Percentiles rank a stretch among this genome's conserved stretches.
Conservation (phyloP, 2,113 vertebrate genomes). For the Gobio gobio region DNA sequence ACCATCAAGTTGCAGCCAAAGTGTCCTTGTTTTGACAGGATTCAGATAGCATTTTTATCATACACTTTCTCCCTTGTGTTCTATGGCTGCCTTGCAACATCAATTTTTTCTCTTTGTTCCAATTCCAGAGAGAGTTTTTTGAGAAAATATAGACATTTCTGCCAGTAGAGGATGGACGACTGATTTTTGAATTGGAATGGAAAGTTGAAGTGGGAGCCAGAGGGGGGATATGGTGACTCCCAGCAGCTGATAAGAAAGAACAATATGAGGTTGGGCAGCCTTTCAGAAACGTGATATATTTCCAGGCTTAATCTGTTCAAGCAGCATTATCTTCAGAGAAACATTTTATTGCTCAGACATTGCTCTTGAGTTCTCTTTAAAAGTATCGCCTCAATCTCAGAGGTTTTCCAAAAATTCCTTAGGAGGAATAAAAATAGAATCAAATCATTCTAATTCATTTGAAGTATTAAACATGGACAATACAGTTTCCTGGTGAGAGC, state of each 20-base stretch:
- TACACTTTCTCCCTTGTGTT: neutral
- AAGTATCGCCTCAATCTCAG: too few species aligned
- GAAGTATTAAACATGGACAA: slow-evolving; percentile 7
- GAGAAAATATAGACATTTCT: neutral
- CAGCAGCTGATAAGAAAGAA: slow-evolving; percentile 25
- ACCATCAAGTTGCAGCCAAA: neutral
- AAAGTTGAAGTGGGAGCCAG: slow-evolving; percentile 20
- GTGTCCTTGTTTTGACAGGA: slow-evolving; percentile 13
- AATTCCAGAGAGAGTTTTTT: neutral
- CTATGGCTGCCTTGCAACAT: neutral
- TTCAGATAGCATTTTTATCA: neutral
- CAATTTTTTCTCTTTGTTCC: neutral
- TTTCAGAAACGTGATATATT: neutral
- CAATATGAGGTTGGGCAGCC: neutral
- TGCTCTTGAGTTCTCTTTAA: neutral
- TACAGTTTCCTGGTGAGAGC: neutral
- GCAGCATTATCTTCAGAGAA: neutral
- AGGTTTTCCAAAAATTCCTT: too few species aligned
- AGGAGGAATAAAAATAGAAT: too few species aligned
- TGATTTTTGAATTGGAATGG: neutral
- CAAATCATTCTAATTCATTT: too few species aligned
- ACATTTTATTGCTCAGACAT: neutral
- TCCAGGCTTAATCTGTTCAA: neutral
- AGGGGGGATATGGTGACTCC: slow-evolving; percentile 35
- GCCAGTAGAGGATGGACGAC: neutral